Base-by-base conservation (phyloP, 2,113 vertebrate species). In the Seriola rivoliana region DNA sequence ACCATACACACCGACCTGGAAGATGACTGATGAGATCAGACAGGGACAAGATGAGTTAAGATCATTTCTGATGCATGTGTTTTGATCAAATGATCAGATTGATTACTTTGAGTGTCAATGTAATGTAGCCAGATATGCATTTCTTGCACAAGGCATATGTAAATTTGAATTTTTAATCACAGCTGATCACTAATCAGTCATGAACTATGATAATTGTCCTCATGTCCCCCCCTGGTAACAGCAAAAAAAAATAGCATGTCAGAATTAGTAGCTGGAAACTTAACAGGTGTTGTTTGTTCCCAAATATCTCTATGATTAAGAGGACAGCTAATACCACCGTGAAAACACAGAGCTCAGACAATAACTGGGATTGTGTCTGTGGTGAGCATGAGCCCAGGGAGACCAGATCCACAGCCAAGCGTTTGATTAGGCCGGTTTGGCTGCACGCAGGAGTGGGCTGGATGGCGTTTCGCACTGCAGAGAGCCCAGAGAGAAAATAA, bases 391-490 rank as follows among this genome's bases (percentile, higher is more conserved):
- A 50, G 63, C 57, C 74, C 16, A 12, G 50, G 58, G 84, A 88
- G 64, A 82, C 71, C 46, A 7, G 36, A 78, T 78, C 78, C 16
- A 1, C 32, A 50, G 75, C 81, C 84, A 78, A 82, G 42, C 46
- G 21, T 77, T 87, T 91, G 81, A 90, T 91, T 76, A 81, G 75
- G 50, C 72, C 63, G 8, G 55, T 82, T 84, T 82, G 80, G 79
- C 71, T 71, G 65, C 81, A 52, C 36, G 5, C 42, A 64, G 58
- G 64, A 85, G 70, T 55, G 57, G 76, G 81, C 66, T 80, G 52
- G 73, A 78, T 1, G 17, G 16, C 32, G 29, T 42, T 36, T 63
- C 9, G 11, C 44, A 46, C 38, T 25, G 55, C 59, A 0, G 36
- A 78, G 60, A 78, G 73, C 44, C 81, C 75, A 59, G 66, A 69